These are phyloP conservation scores for Oreochromis spilurus DNA, from an alignment of 2,113 vertebrate species.

Conservation along the genomic window DNA sequence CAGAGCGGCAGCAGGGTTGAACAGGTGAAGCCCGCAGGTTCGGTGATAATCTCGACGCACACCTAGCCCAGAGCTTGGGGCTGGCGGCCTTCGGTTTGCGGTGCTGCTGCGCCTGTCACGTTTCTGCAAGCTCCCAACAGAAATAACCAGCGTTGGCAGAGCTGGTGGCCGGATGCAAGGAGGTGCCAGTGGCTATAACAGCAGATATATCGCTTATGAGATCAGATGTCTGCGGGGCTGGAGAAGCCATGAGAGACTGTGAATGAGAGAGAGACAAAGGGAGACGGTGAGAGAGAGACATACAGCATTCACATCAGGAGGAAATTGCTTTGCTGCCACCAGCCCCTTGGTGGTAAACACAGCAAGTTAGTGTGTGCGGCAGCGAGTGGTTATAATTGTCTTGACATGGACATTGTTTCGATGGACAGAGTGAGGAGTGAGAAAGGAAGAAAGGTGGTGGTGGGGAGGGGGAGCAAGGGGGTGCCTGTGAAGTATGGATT, in stretches of 20 bases:
- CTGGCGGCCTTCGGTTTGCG: conserved; percentile 39
- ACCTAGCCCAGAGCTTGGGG: conserved; percentile 21
- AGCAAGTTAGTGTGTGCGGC: conserved; percentile 65
- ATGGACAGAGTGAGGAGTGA: conserved; percentile 64
- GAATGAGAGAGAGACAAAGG: conserved; percentile 45
- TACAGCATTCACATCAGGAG: conserved; percentile 65
- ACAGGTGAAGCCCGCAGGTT: conserved; percentile 37
- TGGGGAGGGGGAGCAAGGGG: conserved; percentile 9
- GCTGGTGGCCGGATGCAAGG: conserved; percentile 68
- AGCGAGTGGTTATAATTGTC: conserved; percentile 69
- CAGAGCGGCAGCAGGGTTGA: not conserved
- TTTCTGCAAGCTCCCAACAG: conserved; percentile 57
- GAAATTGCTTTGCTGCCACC: conserved; percentile 75
- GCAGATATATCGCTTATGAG: conserved; percentile 77
- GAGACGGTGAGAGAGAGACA: conserved; percentile 31
- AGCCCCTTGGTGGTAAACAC: conserved; percentile 70
- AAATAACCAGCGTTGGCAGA: conserved; percentile 72
- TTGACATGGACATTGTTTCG: conserved; percentile 73
- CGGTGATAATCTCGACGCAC: conserved; percentile 40
- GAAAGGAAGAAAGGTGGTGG: conserved; percentile 31
- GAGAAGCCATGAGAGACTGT: conserved; percentile 62
- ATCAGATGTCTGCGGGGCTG: conserved; percentile 72
- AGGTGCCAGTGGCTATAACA: conserved; percentile 70
- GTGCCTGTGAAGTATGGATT: conserved; percentile 73
- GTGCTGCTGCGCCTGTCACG: conserved; percentile 59